A percentile compares a stretch with the other conserved stretches of the same genome.
Conservation (phyloP, 2,797 vertebrate genomes). For the Tenualosa thibaudeaui region DNA sequence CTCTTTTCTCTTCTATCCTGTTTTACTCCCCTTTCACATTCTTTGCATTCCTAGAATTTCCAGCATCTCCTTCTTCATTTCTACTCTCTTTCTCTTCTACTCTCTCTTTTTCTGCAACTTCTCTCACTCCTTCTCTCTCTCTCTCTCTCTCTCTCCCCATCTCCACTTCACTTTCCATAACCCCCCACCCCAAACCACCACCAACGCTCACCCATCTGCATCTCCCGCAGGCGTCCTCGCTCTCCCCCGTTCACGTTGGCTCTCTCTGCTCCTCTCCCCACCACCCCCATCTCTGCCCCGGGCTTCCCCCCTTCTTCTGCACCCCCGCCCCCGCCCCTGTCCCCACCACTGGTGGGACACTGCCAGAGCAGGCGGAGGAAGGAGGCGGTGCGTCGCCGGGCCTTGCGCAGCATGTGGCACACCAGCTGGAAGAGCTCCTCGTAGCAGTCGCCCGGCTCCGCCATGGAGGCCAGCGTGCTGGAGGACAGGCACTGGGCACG, state of each 20-base stretch:
- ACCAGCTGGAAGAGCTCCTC: conserved; percentile 93
- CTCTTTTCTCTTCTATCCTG: conserved; percentile 1
- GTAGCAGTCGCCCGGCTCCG: conserved; percentile 91
- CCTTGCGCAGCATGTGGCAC: conserved; percentile 89
- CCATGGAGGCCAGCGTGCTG: conserved; percentile 87
- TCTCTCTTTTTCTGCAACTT: not conserved
- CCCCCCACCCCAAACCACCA: conserved; percentile 44
- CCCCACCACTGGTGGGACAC: conserved; percentile 53
- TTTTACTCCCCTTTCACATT: not conserved
- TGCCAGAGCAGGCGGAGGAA: conserved; percentile 62
- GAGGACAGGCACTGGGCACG: conserved; percentile 86
- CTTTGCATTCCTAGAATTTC: not conserved
- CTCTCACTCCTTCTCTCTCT: not conserved
- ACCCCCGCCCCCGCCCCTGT: conserved; percentile 1
- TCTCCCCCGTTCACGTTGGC: conserved; percentile 55
- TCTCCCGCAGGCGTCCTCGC: not conserved
- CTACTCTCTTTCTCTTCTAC: not conserved
- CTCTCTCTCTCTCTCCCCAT: too few species aligned
- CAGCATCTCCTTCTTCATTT: not conserved
- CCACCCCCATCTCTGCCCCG: not conserved
- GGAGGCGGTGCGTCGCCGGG: conserved; percentile 76
- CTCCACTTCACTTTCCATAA: conserved; percentile 34
- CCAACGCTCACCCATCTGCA: not conserved
- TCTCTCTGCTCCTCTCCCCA: conserved; percentile 34
- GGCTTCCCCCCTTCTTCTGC: conserved; percentile 7